These are phyloP conservation scores for Panopea generosa DNA, from an alignment of 2,888 invertebrate species.

Conservation along the genomic window DNA sequence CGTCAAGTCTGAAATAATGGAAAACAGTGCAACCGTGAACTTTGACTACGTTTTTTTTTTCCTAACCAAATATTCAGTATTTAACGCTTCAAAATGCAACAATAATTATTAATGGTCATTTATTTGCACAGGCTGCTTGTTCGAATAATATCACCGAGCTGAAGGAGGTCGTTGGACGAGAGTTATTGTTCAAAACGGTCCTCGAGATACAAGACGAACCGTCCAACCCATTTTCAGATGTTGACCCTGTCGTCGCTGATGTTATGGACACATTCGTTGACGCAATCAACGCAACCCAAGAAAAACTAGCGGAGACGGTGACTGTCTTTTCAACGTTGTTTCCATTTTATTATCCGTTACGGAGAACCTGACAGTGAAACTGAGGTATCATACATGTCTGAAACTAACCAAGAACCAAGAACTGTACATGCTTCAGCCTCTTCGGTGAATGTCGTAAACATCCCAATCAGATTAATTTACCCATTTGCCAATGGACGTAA, in stretches of 20 bases:
- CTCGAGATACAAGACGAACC: not conserved
- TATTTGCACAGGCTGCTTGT: not conserved
- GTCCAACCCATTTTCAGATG: not conserved
- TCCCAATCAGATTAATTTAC: not conserved
- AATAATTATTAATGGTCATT: slow-evolving; percentile 5
- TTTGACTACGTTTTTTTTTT: no score
- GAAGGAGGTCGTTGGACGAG: not conserved
- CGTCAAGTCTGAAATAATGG: no score
- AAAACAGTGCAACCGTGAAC: no score
- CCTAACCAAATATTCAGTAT: no score
- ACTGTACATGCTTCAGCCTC: not conserved
- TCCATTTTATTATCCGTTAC: not conserved
- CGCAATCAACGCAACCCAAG: no score
- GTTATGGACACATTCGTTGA: not conserved
- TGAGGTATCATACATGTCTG: slow-evolving; percentile 6
- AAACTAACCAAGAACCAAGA: not conserved
- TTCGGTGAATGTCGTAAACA: slow-evolving; percentile 5
- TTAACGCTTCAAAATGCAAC: no score
- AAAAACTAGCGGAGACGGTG: no score
- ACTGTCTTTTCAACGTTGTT: no score
- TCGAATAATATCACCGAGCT: not conserved
- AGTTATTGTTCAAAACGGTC: not conserved
- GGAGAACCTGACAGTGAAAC: not conserved
- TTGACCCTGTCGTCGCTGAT: not conserved
- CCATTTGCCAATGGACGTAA: slow-evolving; percentile 7